Evolutionary conservation across 2,797 vertebrate genomes (phyloP).

Genomic region (Lutra lutra): DNA sequence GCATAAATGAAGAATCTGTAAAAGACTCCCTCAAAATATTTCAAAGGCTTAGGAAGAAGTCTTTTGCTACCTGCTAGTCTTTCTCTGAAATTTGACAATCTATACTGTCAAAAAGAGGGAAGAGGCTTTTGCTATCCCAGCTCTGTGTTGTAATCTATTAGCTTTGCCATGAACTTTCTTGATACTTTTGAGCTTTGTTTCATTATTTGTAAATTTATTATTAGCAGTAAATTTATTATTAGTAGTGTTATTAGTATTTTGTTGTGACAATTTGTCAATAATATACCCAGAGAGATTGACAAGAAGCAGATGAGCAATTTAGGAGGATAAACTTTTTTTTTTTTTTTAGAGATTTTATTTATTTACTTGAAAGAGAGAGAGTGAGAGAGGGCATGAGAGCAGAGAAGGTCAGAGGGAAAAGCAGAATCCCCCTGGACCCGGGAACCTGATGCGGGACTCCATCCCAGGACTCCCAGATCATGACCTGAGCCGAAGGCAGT

Average conservation of each 20-base stretch:
- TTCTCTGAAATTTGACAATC: not conserved
- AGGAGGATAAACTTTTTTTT: not conserved
- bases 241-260: not conserved
- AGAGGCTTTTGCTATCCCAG: not conserved
- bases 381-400: too few species aligned
- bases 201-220: too few species aligned
- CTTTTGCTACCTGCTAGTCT: not conserved
- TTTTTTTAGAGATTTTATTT: too few species aligned
- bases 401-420: too few species aligned
- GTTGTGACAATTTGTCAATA: not conserved
- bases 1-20: not conserved
- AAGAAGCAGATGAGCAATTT: not conserved
- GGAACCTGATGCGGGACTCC: too few species aligned
- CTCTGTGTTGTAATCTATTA: not conserved
- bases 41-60: not conserved
- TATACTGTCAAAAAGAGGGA: not conserved
- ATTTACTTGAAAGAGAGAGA: too few species aligned
- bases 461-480: too few species aligned
- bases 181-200: not conserved
- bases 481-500: too few species aligned
- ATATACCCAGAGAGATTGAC: not conserved
- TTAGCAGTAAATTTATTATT: too few species aligned
- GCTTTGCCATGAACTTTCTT: not conserved
- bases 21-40: not conserved
- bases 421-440: too few species aligned